phyloP scores from a whole-genome alignment of 2,888 invertebrate species.

The Megamerina dolium region DNA sequence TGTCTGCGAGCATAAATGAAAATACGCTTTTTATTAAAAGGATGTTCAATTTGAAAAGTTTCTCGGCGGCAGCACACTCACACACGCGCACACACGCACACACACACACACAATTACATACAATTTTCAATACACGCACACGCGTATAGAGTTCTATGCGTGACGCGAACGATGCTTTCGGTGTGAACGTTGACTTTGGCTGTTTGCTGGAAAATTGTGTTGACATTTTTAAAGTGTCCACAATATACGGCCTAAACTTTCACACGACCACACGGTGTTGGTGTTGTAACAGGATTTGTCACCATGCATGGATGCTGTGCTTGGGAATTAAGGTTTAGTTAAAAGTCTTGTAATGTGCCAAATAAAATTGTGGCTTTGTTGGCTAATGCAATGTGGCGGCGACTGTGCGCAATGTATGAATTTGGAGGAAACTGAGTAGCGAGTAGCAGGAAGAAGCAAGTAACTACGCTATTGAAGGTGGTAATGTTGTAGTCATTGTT shows the following conservation, averaged over 20 bases:
- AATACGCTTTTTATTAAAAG: constrained; percentile 8
- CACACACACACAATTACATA: background rate
- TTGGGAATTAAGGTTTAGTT: no score
- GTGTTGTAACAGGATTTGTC: no score
- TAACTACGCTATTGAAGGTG: no score
- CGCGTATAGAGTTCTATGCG: background rate
- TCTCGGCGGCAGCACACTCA: constrained; percentile 10
- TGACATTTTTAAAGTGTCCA: constrained; percentile 6
- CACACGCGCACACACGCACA: no score
- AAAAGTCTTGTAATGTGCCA: constrained; percentile 5
- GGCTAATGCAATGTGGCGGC: background rate
- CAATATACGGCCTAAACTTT: no score
- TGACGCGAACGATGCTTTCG: background rate
- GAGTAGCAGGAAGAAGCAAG: no score
- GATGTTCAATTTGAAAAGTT: constrained; percentile 12
- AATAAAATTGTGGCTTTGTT: constrained; percentile 9
- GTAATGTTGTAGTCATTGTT: no score
- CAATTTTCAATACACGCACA: background rate
- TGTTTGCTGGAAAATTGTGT: constrained; percentile 2
- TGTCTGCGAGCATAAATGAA: constrained; percentile 10
- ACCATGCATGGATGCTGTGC: no score
- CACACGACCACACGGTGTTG: no score
- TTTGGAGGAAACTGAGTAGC: background rate
- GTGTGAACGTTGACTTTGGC: background rate
- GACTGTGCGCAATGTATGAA: background rate